Conservation (phyloP, 2,888 invertebrate species). For the Protula sp. region DNA sequence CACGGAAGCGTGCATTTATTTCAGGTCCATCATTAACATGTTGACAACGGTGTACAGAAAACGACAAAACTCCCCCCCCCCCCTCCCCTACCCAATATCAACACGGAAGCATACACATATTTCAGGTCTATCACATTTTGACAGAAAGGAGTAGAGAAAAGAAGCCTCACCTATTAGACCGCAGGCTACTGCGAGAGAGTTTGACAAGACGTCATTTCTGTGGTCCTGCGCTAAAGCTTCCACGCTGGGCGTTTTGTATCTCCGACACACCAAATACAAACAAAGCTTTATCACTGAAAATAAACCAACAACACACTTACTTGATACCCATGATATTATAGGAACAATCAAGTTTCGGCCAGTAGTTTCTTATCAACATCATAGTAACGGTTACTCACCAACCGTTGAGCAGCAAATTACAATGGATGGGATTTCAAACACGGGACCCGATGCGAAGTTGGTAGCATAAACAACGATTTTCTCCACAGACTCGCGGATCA, state of each 20-base stretch:
- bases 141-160: too few relatives aligned
- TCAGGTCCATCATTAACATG: too few relatives aligned
- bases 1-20: too few relatives aligned
- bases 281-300: constrained; percentile 44
- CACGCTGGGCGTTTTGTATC: constrained; percentile 40
- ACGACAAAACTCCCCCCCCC: too few relatives aligned
- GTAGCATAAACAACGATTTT: constrained; percentile 33
- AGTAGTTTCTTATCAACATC: too few relatives aligned
- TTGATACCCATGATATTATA: neutral
- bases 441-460: constrained; percentile 20
- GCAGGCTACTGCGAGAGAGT: constrained; percentile 54
- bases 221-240: constrained; percentile 56
- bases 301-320: neutral
- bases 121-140: too few relatives aligned
- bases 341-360: too few relatives aligned
- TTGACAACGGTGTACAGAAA: too few relatives aligned
- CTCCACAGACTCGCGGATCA: constrained; percentile 47
- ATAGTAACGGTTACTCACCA: too few relatives aligned
- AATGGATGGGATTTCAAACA: constrained; percentile 35
- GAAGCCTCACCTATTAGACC: constrained; percentile 48
- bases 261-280: constrained; percentile 39
- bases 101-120: too few relatives aligned
- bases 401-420: constrained; percentile 40
- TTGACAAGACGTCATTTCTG: constrained; percentile 56
- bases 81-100: too few relatives aligned